Evolutionary conservation across 2,888 invertebrate species (phyloP).

Genomic region (Branchellion lobata): DNA sequence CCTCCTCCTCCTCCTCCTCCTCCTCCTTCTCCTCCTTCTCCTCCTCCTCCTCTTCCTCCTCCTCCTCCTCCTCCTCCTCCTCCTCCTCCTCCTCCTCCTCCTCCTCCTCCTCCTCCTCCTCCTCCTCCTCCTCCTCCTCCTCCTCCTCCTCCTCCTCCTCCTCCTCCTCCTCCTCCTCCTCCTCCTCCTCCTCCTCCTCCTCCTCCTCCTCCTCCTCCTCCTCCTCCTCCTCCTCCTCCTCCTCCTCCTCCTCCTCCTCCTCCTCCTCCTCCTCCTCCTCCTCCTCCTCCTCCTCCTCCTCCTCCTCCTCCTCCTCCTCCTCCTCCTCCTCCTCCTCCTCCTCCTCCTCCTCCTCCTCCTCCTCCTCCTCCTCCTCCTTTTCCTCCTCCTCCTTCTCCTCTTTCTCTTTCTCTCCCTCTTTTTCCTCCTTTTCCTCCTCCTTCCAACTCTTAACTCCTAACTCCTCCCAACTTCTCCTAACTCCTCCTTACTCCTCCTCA

Average conservation of each 20-base stretch:
- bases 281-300: conserved; percentile 44
- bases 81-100: neutral
- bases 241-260: conserved; percentile 8
- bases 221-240: neutral
- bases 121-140: neutral
- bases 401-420: no score
- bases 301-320: conserved; percentile 42
- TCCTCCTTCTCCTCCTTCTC: conserved; percentile 31
- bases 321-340: conserved; percentile 19
- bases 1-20: conserved; percentile 42
- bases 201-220: neutral
- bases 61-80: conserved; percentile 1
- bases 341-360: conserved; percentile 13
- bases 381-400: conserved; percentile 47
- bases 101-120: neutral
- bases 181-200: neutral
- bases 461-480: no score
- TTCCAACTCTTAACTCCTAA: no score
- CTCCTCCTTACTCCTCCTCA: no score
- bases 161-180: neutral
- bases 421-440: no score
- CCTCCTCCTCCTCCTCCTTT: conserved; percentile 7
- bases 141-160: neutral
- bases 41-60: conserved; percentile 11
- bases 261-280: conserved; percentile 42